Evolutionary conservation across 2,888 invertebrate species (phyloP).

Genomic region (Agonopterix heracliana): DNA sequence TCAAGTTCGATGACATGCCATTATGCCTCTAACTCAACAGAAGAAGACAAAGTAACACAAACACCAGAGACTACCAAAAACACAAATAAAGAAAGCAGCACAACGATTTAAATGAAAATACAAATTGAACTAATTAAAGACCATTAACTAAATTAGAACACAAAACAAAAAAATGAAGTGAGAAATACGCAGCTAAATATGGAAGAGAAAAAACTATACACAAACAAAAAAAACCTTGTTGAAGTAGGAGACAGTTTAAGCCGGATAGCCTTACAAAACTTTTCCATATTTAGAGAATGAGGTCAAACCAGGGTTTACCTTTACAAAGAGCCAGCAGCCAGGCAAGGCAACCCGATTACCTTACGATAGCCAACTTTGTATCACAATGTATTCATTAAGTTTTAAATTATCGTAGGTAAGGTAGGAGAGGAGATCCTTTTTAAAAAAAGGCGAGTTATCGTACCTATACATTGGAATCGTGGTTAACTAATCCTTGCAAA

Average conservation of each 20-base stretch:
- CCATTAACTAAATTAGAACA: background rate
- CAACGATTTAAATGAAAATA: background rate
- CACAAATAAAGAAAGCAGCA: background rate
- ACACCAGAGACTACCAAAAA: background rate
- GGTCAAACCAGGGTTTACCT: conserved; percentile 54
- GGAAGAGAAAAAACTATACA: conserved; percentile 8
- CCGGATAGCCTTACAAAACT: conserved; percentile 54
- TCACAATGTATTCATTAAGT: conserved; percentile 32
- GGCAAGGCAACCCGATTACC: conserved; percentile 55
- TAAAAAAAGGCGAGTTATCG: background rate
- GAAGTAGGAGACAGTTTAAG: conserved; percentile 12
- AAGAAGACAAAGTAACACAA: background rate
- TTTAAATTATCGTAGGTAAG: background rate
- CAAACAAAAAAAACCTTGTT: conserved; percentile 12
- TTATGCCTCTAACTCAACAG: background rate
- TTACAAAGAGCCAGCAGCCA: conserved; percentile 39
- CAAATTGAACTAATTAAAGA: conserved; percentile 7
- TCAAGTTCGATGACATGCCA: background rate
- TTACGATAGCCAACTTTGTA: conserved; percentile 34
- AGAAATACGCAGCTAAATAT: conserved; percentile 3
- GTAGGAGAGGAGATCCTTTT: background rate
- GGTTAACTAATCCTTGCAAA: too few relatives aligned
- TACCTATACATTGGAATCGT: too few relatives aligned
- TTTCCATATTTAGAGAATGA: conserved; percentile 65
- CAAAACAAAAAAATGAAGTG: conserved; percentile 15